These are phyloP conservation scores for Eupleurogrammus muticus DNA, from an alignment of 2,797 vertebrate species.

Conservation along the genomic window DNA sequence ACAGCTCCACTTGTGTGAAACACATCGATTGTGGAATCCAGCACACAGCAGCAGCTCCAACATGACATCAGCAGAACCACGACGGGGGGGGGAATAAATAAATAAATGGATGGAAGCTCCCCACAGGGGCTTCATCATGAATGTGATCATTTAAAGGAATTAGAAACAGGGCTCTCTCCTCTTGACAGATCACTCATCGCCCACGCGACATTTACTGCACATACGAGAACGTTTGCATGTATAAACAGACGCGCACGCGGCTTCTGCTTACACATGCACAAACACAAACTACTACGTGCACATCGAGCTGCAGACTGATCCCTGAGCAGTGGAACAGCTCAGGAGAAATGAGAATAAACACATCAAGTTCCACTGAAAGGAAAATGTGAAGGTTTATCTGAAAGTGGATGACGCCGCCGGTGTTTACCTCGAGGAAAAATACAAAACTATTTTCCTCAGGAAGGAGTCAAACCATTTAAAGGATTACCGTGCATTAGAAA, in stretches of 20 bases:
- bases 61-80: constrained; percentile 41
- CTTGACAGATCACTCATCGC: constrained; percentile 28
- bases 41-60: constrained; percentile 27
- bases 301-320: constrained; percentile 38
- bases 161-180: constrained; percentile 8
- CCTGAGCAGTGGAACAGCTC: constrained; percentile 25
- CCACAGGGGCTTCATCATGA: constrained; percentile 28
- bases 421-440: constrained; percentile 23
- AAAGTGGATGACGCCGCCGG: constrained; percentile 27
- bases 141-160: constrained; percentile 43
- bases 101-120: constrained; percentile 15
- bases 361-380: background rate
- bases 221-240: background rate
- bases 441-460: constrained; percentile 25
- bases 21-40: constrained; percentile 54
- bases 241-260: constrained; percentile 1
- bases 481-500: constrained; percentile 30
- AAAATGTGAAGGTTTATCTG: constrained; percentile 36
- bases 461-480: constrained; percentile 44
- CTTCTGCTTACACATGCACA: constrained; percentile 3
- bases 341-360: constrained; percentile 32
- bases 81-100: too few species aligned
- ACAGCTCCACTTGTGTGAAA: constrained; percentile 43
- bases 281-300: constrained; percentile 11
- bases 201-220: constrained; percentile 15